Conservation (phyloP, 2,113 vertebrate species). For the Trogon surrucura region DNA sequence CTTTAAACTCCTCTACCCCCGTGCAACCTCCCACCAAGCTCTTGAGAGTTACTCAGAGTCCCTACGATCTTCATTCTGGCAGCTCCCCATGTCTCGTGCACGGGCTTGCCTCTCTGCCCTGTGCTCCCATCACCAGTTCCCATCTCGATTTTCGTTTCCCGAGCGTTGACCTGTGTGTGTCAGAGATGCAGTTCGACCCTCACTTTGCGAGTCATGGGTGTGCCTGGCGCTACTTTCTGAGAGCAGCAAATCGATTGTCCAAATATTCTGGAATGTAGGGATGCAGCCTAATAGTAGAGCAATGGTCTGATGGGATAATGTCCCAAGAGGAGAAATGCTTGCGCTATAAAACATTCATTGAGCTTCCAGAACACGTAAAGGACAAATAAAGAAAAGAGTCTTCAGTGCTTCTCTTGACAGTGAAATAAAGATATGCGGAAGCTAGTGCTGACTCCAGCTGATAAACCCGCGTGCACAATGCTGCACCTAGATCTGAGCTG, state of each 20-base stretch:
- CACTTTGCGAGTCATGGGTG: accelerated
- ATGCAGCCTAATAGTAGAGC: not conserved
- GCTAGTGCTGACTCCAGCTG: not conserved
- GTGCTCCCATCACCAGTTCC: not conserved
- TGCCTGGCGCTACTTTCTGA: not conserved
- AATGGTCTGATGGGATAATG: not conserved
- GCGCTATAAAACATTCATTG: not conserved
- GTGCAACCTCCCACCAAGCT: not conserved
- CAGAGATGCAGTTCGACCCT: not conserved
- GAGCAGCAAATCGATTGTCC: not conserved
- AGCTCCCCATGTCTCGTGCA: accelerated
- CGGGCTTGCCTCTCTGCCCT: not conserved
- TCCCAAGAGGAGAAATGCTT: not conserved
- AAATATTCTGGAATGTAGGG: not conserved
- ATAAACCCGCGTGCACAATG: not conserved
- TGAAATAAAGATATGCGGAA: not conserved
- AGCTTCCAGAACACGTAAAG: not conserved
- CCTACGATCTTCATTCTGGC: not conserved
- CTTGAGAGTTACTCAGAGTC: not conserved
- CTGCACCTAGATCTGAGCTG: not conserved
- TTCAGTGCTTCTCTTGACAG: not conserved
- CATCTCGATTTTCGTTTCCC: not conserved
- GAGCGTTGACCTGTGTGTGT: not conserved
- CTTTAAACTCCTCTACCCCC: not conserved
- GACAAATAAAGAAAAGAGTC: not conserved